Evolutionary conservation across 2,888 invertebrate genomes (phyloP), one percentile per base, ranked within the genome.

Genomic region (Sphinx pinastri): DNA sequence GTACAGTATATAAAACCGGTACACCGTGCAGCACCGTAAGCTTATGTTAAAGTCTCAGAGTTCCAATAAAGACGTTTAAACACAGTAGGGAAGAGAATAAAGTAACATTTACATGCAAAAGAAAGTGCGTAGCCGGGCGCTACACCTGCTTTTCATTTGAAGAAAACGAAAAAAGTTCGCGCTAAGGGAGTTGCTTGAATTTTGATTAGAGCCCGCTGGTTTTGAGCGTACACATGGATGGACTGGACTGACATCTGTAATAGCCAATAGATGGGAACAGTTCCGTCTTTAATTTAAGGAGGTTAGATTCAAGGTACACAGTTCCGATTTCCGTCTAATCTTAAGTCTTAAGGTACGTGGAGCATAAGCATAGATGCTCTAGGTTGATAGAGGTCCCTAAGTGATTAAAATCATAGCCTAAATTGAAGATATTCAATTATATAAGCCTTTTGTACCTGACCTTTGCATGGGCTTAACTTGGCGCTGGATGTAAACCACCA

Each of bases 91-190:
- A 70, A 72, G 60, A 71, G 71, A 70, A 55, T 69, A 71, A 71
- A 72, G 73, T 71, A 68, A 69, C 78, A 77, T 79, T 79, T 77
- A 72, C 76, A 79, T 77, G 75, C 74, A 74, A 74, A 79, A 75
- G 72, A 74, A 77, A 75, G 71, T 70, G 67, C 54, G 70, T 63
- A 71, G 69, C 67, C 72, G 66, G 47, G 12, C 63, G 63, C 68
- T 72, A 75, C 80, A 79, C 77, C 79, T 81, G 79, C 74, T 76
- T 78, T 78, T 78, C 78, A 79, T 79, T 79, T 79, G 73, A 72
- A 76, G 74, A 76, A 74, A 77, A 74, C 69, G 63, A 69, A 72
- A 70, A 75, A 74, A 74, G 70, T 73, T 72, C 68, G 70, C 74
- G 72, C 73, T 70, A 71, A 68, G 49, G 71, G 68, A 74, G 74